Evolutionary conservation across 2,888 invertebrate species (phyloP).

Genomic region (Alviniconcha strummeri): DNA sequence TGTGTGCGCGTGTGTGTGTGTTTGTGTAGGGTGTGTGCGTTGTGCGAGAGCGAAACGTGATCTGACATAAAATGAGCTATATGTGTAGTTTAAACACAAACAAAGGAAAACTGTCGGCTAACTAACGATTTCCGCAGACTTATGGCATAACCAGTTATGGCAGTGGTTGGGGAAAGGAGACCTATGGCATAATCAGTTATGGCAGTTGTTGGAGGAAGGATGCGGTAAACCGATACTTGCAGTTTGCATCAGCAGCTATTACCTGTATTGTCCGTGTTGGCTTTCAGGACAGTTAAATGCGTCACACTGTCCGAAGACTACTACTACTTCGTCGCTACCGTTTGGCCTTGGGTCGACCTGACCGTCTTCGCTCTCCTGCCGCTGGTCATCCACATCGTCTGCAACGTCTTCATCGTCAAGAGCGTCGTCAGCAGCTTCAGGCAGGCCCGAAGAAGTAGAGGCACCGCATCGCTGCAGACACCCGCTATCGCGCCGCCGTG

Average conservation of each 20-base stretch:
- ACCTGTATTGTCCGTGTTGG: background rate
- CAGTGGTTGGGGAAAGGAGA: too few species aligned
- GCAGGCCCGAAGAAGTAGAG: background rate
- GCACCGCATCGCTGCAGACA: background rate
- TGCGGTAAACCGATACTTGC: too few species aligned
- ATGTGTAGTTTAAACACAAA: too few species aligned
- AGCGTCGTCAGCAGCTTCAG: conserved; percentile 43
- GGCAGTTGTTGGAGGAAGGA: too few species aligned
- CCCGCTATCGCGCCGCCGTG: too few species aligned
- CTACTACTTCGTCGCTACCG: conserved; percentile 40
- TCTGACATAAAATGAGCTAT: too few species aligned
- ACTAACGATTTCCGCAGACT: too few species aligned
- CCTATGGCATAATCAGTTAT: too few species aligned
- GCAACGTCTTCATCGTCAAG: conserved; percentile 54
- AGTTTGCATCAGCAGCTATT: background rate
- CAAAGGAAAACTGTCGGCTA: background rate
- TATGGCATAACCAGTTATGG: too few species aligned
- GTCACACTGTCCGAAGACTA: conserved; percentile 38
- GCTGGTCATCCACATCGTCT: conserved; percentile 51
- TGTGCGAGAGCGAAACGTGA: too few species aligned
- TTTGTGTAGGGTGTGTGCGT: background rate
- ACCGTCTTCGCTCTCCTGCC: conserved; percentile 57
- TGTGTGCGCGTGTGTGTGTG: background rate
- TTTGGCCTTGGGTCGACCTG: conserved; percentile 63
- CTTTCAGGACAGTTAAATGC: conserved; percentile 33